Evolutionary conservation across 2,888 invertebrate species (phyloP), one percentile per base, ranked within the genome.

Genomic region (Hecatera dysodea): DNA sequence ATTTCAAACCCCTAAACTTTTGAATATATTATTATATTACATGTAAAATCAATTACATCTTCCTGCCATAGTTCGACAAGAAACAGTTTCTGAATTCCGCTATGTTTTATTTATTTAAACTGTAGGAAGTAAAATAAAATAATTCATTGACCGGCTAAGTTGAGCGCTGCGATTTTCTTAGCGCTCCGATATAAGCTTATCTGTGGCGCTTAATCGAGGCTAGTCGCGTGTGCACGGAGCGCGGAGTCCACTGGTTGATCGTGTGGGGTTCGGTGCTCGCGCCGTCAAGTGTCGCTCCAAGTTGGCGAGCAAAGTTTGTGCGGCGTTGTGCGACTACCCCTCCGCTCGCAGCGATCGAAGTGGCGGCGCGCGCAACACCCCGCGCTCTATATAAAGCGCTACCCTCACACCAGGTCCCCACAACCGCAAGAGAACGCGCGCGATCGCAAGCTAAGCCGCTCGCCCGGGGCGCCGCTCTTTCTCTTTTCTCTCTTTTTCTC

Each of bases 381-480:
- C 83, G 78, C 82, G 80, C 67, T 87, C 87, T 93, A 96, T 96
- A 96, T 96, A 96, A 96, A 93, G 88, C 92, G 86, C 91, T 88
- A 81, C 89, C 89, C 91, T 90, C 89, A 89, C 92, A 89, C 90
- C 91, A 91, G 89, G 87, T 91, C 93, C 93, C 90, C 95, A 96
- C 96, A 96, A 96, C 93, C 96, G 96, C 96, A 95, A 95, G 96
- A 96, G 96, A 94, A 91, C 94, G 95, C 94, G 95, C 93, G 95
- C 94, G 95, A 96, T 93, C 95, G 89, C 88, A 90, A 94, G 89
- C 87, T 93, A 90, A 89, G 93, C 94, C 94, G 95, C 95, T 94
- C 95, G 94, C 93, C 94, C 90, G 94, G 94, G 94, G 94, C 95
- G 93, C 96, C 93, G 92, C 95, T 95, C 95, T 96, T 92, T 96